Conservation (phyloP, 2,113 vertebrate species). For the Xiphophorus couchianus region DNA sequence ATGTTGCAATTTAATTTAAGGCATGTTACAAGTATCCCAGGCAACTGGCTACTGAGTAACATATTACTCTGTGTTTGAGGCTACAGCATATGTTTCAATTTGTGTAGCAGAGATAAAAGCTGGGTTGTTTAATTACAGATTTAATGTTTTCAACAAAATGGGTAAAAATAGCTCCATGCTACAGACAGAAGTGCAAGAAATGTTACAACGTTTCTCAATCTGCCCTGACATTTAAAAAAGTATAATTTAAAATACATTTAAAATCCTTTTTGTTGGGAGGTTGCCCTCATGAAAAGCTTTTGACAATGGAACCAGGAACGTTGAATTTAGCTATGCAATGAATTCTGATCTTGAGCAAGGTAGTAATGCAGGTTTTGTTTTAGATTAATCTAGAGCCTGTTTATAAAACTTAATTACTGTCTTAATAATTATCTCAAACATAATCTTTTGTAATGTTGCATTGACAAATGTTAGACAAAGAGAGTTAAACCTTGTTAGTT, state of each 20-base stretch:
- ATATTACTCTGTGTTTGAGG: no score
- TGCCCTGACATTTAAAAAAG: neutral
- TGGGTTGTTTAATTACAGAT: no score
- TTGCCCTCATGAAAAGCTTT: rapidly evolving
- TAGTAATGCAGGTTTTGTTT: neutral
- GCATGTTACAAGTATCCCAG: no score
- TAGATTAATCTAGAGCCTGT: constrained; percentile 5
- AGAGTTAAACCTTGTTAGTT: neutral
- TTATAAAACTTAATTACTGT: neutral
- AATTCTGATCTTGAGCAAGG: neutral
- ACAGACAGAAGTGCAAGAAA: neutral
- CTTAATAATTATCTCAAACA: neutral
- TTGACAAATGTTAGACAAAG: neutral
- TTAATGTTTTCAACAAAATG: neutral
- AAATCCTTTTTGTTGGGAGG: neutral
- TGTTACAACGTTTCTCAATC: neutral
- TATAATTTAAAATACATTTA: neutral
- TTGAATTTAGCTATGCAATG: neutral
- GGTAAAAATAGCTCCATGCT: neutral
- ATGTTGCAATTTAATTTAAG: no score
- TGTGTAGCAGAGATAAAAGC: no score
- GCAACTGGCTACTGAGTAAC: no score
- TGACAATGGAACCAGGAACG: neutral
- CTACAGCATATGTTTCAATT: no score
- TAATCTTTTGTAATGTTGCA: neutral